A percentile compares a stretch with the other conserved stretches of the same genome.
Conservation (phyloP, 2,888 invertebrate genomes). For the Abscondita cerata region DNA sequence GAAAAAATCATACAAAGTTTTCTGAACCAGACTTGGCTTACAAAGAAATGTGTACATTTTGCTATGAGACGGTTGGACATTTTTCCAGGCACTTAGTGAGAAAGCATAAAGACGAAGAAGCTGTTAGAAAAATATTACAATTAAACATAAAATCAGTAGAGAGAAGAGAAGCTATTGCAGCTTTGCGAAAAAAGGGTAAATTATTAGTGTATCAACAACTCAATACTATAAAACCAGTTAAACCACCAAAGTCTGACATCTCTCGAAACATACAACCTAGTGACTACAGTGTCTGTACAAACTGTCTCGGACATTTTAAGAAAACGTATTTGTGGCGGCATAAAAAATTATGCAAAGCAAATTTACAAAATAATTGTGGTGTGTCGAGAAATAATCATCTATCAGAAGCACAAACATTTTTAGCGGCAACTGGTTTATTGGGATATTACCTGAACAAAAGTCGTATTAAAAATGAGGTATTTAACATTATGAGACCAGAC, state of each 20-base stretch:
- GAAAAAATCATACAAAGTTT: too few species aligned
- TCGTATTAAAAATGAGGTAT: slow-evolving; percentile 18
- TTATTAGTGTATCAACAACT: slow-evolving; percentile 13
- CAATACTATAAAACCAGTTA: slow-evolving; percentile 6
- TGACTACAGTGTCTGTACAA: slow-evolving; percentile 10
- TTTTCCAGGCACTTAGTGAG: slow-evolving; percentile 15
- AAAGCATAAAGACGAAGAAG: slow-evolving; percentile 16
- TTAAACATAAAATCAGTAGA: slow-evolving; percentile 12
- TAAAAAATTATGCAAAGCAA: slow-evolving; percentile 16
- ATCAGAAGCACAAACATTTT: slow-evolving; percentile 21
- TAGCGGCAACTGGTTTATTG: slow-evolving; percentile 14
- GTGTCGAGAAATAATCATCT: slow-evolving; percentile 1
- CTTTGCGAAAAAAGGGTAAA: slow-evolving; percentile 19
- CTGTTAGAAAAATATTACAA: slow-evolving; percentile 8
- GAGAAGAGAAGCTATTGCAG: slow-evolving; percentile 8
- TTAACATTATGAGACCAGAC: slow-evolving; percentile 20
- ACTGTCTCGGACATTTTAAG: slow-evolving; percentile 22
- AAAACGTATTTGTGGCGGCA: slow-evolving; percentile 25
- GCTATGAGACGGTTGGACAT: slow-evolving; percentile 17
- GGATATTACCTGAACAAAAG: slow-evolving; percentile 18
- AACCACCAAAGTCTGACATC: neutral
- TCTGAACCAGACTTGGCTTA: too few species aligned
- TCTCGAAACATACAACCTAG: neutral
- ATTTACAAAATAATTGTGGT: neutral
- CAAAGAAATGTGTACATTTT: slow-evolving; percentile 18